Conservation (phyloP, 1,140 invertebrate species). For the Scaptodrosophila lebanonensis region DNA sequence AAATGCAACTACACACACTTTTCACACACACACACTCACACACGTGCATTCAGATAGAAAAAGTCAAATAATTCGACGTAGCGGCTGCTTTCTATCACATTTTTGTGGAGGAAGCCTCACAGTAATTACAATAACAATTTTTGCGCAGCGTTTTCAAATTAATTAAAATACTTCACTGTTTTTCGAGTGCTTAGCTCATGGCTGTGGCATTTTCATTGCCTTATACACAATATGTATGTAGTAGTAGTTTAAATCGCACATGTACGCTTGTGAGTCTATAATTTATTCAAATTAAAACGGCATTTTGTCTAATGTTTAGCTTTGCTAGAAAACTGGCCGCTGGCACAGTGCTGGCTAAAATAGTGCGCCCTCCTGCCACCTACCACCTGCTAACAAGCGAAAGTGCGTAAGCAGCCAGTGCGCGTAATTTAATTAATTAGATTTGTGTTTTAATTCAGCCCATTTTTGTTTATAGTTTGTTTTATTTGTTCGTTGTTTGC, state of each 20-base stretch:
- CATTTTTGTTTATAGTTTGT: conserved; percentile 17
- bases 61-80: conserved; percentile 21
- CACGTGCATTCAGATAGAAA: conserved; percentile 19
- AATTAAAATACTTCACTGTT: conserved; percentile 40
- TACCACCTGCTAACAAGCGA: conserved; percentile 11
- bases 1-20: conserved; percentile 45
- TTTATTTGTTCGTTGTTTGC: neutral
- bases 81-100: conserved; percentile 15
- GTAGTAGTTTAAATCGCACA: too few species aligned
- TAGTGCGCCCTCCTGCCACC: conserved; percentile 2
- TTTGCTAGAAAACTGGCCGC: conserved; percentile 3
- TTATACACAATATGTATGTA: too few species aligned
- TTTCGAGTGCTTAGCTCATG: conserved; percentile 29
- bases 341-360: conserved; percentile 36
- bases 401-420: conserved; percentile 29
- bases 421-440: conserved; percentile 46
- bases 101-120: neutral
- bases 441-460: conserved; percentile 21
- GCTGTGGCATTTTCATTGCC: conserved; percentile 37
- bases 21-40: too few species aligned
- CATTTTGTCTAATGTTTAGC: conserved; percentile 15
- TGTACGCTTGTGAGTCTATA: conserved; percentile 2
- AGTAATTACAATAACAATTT: conserved; percentile 10
- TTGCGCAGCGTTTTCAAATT: conserved; percentile 13
- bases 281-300: conserved; percentile 56